Base-by-base conservation (phyloP, 1,140 invertebrate species). In the Ceratoteleas bidentatus region DNA sequence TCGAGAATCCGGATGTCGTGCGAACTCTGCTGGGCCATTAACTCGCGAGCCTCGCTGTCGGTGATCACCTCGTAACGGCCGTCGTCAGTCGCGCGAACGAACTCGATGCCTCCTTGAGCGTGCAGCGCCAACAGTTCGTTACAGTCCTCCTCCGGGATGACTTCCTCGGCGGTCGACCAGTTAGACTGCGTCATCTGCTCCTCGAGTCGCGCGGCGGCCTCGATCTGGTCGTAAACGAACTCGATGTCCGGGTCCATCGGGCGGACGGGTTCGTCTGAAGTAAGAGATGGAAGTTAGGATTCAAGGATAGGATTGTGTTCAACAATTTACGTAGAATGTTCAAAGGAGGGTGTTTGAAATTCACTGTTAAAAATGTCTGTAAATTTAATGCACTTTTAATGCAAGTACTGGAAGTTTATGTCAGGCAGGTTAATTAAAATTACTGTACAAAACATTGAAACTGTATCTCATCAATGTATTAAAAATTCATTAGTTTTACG, bases 61-160 rank as follows among this genome's bases (percentile, higher is more conserved):
- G 88, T 90, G 84, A 91, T 90, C 61, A 92, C 88, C 72, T 92
- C 91, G 70, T 91, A 92, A 82, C 88, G 87, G 65, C 92, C 92
- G 76, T 92, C 90, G 61, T 91, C 91, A 10, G 89, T 91, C 33
- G 91, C 90, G 2, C 91, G 88, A 47, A 92, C 89, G 61, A 92
- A 92, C 79, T 92, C 91, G 77, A 92, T 91, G 40, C 89, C 91
- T 62, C 90, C 90, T 79, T 90, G 88, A 47, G 88, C 89, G 24
- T 90, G 90, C 38, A 92, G 84, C 65, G 92, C 91, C 52, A 92
- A 70, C 40, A 92, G 79, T 73, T 91, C 90, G 69, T 88, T 89
- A 75, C 87, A 90, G 32, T 91, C 88, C 56, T 89, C 87, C 33
- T n/a, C n/a, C n/a, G 75, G 74, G 36, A 84, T 81, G 6, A 85